phyloP scores from a whole-genome alignment of 2,113 vertebrate genomes.

The Glaucomys volans region DNA sequence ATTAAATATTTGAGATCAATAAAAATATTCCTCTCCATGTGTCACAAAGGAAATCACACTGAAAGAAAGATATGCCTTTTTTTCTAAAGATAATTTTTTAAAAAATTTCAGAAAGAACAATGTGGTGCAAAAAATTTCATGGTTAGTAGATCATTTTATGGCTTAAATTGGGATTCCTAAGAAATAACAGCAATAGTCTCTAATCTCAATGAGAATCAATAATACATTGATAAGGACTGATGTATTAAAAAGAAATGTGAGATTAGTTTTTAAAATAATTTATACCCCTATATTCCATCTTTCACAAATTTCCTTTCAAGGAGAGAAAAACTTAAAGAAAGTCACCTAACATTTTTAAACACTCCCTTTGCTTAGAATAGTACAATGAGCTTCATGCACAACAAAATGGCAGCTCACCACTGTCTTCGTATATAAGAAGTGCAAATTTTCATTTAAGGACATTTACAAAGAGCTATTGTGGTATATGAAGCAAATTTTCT shows the following conservation, averaged over 20 bases:
- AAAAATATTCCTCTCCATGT: conserved; percentile 52
- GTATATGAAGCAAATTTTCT: conserved; percentile 55
- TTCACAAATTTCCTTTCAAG: conserved; percentile 36
- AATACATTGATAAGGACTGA: background rate
- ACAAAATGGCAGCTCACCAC: conserved; percentile 59
- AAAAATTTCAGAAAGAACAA: conserved; percentile 67
- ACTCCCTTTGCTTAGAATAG: conserved; percentile 65
- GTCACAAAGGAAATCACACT: conserved; percentile 11
- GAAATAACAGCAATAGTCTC: background rate
- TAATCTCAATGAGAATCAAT: background rate
- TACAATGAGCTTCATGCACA: background rate
- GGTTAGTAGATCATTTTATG: background rate
- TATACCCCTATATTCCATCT: conserved; percentile 65
- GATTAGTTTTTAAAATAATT: conserved; percentile 77
- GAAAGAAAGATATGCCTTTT: conserved; percentile 58
- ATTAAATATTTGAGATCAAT: conserved; percentile 61
- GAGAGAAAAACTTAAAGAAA: conserved; percentile 74
- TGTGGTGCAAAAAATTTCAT: conserved; percentile 39
- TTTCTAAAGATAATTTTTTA: conserved; percentile 29
- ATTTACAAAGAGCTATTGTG: conserved; percentile 45
- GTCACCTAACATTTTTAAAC: conserved; percentile 74
- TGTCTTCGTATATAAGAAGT: conserved; percentile 30
- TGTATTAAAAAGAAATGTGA: conserved; percentile 69
- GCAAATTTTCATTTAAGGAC: conserved; percentile 55
- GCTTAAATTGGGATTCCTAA: background rate